Evolutionary conservation across 1,140 invertebrate genomes (phyloP).

Genomic region (Luehdorfia chinensis): DNA sequence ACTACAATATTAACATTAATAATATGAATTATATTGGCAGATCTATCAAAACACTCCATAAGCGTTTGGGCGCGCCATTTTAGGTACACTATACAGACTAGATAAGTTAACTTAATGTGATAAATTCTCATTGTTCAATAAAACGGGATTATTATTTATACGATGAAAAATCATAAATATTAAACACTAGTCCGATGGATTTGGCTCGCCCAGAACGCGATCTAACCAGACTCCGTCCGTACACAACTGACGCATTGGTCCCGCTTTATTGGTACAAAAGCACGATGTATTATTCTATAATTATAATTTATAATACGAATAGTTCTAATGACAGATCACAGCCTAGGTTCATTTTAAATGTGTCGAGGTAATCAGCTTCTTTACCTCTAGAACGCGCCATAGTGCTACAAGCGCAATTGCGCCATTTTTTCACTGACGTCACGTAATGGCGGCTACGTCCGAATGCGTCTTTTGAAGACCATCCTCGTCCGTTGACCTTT

Average conservation of each 20-base stretch:
- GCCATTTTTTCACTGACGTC: constrained; percentile 28
- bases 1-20: constrained; percentile 10
- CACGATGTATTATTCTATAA: constrained; percentile 47
- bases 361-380: constrained; percentile 14
- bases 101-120: constrained; percentile 16
- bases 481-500: constrained; percentile 66
- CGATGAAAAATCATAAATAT: neutral
- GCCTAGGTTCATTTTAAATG: constrained; percentile 50
- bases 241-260: constrained; percentile 52
- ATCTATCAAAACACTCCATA: constrained; percentile 4
- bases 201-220: constrained; percentile 1
- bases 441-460: constrained; percentile 63
- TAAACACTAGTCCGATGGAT: constrained; percentile 1
- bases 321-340: constrained; percentile 68
- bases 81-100: constrained; percentile 21
- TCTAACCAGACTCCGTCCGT: constrained; percentile 6
- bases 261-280: constrained; percentile 50
- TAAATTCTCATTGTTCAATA: constrained; percentile 7
- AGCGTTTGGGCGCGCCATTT: neutral
- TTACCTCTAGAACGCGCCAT: neutral
- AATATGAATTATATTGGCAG: neutral
- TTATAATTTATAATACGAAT: constrained; percentile 43
- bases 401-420: neutral
- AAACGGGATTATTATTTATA: neutral
- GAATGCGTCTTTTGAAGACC: constrained; percentile 50